Conservation (phyloP, 2,888 invertebrate genomes). For the Leptinotarsa juncta region DNA sequence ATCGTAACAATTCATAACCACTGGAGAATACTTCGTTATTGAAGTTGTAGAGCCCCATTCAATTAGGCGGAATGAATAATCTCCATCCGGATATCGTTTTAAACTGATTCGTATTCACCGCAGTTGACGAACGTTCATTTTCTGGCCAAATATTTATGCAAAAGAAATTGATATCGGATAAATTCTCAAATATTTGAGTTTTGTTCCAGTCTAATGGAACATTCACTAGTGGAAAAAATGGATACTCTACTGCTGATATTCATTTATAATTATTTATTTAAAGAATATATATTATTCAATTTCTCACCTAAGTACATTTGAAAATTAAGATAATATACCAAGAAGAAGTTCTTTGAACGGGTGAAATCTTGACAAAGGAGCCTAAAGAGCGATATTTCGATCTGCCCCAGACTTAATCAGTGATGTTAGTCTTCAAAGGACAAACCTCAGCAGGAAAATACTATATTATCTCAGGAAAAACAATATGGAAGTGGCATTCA, state of each 20-base stretch:
- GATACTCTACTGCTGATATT: not conserved
- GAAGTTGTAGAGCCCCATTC: not conserved
- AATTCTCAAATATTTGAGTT: constrained; percentile 25
- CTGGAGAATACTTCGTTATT: not conserved
- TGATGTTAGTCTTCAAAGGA: too few species aligned
- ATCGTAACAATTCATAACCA: too few species aligned
- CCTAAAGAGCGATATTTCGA: too few species aligned
- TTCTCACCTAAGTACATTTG: too few species aligned
- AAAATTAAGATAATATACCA: too few species aligned
- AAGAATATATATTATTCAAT: not conserved
- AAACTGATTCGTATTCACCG: constrained; percentile 7
- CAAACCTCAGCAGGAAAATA: too few species aligned
- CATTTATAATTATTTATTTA: not conserved
- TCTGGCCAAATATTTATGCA: constrained; percentile 16
- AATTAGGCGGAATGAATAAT: not conserved
- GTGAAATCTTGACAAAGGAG: too few species aligned
- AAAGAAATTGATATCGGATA: constrained; percentile 25
- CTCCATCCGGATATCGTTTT: not conserved
- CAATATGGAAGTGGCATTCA: too few species aligned
- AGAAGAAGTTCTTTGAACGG: too few species aligned
- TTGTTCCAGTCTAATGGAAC: constrained; percentile 8
- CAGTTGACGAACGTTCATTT: constrained; percentile 9
- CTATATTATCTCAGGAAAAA: not conserved
- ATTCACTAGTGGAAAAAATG: not conserved
- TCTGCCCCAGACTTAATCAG: too few species aligned